Conservation (phyloP, 2,888 invertebrate species). For the Priocnemis perturbator region DNA sequence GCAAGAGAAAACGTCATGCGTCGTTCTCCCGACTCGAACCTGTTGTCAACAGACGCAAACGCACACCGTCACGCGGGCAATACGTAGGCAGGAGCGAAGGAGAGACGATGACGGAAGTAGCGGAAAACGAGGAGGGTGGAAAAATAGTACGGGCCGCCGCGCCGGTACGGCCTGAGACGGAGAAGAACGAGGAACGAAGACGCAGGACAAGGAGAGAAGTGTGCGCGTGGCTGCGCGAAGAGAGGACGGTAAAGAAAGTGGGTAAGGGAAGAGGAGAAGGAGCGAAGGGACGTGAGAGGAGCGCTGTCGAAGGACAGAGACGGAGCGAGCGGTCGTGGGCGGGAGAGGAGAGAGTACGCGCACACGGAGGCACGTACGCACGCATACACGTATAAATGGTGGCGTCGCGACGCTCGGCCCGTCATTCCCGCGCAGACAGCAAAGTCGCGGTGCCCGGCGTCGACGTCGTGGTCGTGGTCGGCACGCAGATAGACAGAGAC, state of each 20-base stretch:
- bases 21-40: not conserved
- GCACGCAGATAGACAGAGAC: conserved; percentile 10
- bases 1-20: conserved; percentile 6
- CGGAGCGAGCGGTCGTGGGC: not conserved
- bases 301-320: not conserved
- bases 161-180: no score
- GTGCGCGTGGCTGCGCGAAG: not conserved
- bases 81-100: conserved; percentile 32
- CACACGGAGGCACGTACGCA: conserved; percentile 26
- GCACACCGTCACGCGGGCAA: no score
- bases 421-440: conserved; percentile 71
- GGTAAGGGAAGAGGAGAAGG: not conserved
- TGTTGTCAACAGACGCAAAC: conserved; percentile 9
- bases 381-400: conserved; percentile 68
- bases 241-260: not conserved
- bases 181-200: not conserved
- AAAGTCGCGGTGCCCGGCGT: conserved; percentile 52
- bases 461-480: conserved; percentile 27
- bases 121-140: not conserved
- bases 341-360: conserved; percentile 32
- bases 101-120: not conserved
- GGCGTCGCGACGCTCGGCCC: conserved; percentile 63
- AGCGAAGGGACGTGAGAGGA: not conserved
- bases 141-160: no score
- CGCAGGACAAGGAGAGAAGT: not conserved